These are phyloP conservation scores for Etheostoma cragini DNA, from an alignment of 2,113 vertebrate genomes.

Conservation along the genomic window DNA sequence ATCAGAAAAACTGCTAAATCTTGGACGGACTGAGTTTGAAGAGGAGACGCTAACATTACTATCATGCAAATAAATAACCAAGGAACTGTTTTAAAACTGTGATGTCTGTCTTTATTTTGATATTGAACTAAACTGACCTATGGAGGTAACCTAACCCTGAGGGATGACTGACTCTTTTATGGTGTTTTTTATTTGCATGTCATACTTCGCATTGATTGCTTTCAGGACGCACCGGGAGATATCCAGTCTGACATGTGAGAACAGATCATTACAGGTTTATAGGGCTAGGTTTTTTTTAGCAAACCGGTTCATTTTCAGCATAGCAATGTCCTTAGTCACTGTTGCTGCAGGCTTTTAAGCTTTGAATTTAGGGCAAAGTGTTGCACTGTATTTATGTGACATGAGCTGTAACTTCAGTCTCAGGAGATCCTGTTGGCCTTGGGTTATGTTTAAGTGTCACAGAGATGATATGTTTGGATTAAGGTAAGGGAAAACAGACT, in stretches of 20 bases:
- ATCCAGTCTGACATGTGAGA: neutral
- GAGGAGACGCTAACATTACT: constrained; percentile 41
- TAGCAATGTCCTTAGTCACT: neutral
- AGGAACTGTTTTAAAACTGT: constrained; percentile 59
- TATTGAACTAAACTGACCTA: neutral
- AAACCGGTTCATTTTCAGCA: neutral
- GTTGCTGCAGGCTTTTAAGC: neutral
- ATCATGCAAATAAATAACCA: constrained; percentile 75
- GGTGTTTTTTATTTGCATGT: neutral
- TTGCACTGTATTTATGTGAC: neutral
- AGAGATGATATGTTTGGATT: neutral
- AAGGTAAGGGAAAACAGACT: neutral
- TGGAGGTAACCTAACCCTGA: neutral
- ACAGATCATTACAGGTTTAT: neutral
- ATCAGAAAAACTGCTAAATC: constrained; percentile 58
- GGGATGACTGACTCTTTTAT: no score
- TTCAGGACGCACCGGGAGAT: neutral
- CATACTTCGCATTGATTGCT: neutral
- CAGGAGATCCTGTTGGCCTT: neutral
- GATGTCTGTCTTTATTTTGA: constrained; percentile 20
- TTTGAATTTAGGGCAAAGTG: neutral
- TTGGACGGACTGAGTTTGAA: constrained; percentile 41
- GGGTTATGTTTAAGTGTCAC: neutral
- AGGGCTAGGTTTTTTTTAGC: neutral
- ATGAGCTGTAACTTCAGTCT: neutral